Conservation (phyloP, 2,113 vertebrate species). For the Lampris megalopsis region DNA sequence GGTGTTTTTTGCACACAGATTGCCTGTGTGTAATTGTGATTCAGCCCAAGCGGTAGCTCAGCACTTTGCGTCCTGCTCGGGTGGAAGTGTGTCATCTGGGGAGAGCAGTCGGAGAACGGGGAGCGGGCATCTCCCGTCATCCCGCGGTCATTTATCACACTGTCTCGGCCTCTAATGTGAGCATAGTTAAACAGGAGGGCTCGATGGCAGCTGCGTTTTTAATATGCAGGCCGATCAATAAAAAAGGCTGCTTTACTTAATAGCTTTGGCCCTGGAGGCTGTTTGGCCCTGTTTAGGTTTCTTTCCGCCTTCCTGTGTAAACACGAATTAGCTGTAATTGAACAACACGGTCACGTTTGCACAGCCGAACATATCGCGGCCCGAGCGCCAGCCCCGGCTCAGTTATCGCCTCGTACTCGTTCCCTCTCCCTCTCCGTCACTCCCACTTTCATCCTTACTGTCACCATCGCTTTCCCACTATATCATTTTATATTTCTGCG, state of each 20-base stretch:
- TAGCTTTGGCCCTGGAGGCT: conserved; percentile 63
- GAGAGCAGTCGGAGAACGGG: conserved; percentile 28
- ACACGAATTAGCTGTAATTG: conserved; percentile 71
- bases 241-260: conserved; percentile 64
- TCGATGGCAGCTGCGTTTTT: conserved; percentile 60
- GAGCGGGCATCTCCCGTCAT: conserved; percentile 51
- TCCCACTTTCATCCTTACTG: conserved; percentile 22
- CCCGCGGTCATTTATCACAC: conserved; percentile 60
- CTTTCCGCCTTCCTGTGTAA: conserved; percentile 66
- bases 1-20: conserved; percentile 49
- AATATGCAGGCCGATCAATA: conserved; percentile 70
- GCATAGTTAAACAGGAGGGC: conserved; percentile 60
- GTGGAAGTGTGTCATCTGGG: conserved; percentile 55
- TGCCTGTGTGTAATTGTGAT: conserved; percentile 69
- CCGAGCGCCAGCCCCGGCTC: conserved; percentile 41
- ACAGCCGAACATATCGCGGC: conserved; percentile 46
- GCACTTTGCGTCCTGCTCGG: conserved; percentile 55
- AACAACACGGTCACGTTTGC: conserved; percentile 66
- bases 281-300: conserved; percentile 61
- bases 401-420: conserved; percentile 31
- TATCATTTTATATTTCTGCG: conserved; percentile 47
- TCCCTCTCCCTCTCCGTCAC: conserved; percentile 4
- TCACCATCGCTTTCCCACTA: conserved; percentile 31
- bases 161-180: conserved; percentile 56
- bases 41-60: conserved; percentile 59